A percentile compares a stretch with the other conserved stretches of the same genome.
phyloP scores from a whole-genome alignment of 1,140 invertebrate species.

The Panagrolaimus sp. region DNA sequence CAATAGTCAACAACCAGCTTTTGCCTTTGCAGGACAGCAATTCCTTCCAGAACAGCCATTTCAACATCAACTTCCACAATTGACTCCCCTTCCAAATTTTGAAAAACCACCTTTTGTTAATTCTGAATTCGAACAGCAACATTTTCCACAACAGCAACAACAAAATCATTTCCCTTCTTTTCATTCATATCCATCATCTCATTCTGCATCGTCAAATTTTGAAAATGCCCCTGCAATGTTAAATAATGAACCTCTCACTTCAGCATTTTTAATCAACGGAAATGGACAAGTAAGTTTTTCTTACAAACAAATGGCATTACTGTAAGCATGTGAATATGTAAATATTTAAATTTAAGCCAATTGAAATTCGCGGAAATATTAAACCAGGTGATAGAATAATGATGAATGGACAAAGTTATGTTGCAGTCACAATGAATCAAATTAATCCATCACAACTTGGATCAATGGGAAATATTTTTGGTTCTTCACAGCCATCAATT shows the following conservation, averaged over 20 bases:
- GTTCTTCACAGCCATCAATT: not conserved
- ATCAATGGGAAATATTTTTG: not conserved
- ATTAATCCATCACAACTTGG: not conserved
- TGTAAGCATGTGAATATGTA: no score
- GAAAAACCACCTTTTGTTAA: not conserved
- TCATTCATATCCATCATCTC: no score
- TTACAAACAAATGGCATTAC: not conserved
- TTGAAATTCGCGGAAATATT: conserved; percentile 17
- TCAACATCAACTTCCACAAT: conserved; percentile 5
- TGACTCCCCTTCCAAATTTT: conserved; percentile 4
- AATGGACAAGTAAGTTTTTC: not conserved
- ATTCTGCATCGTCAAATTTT: no score
- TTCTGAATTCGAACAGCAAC: no score
- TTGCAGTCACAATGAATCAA: conserved; percentile 24
- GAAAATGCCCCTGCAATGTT: no score
- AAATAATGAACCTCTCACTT: no score
- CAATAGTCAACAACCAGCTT: not conserved
- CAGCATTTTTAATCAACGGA: no score
- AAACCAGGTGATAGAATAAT: conserved; percentile 12
- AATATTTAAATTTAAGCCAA: conserved; percentile 2
- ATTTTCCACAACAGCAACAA: no score
- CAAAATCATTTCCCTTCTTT: no score
- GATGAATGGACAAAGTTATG: conserved; percentile 21
- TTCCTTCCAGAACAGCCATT: not conserved
- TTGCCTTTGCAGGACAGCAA: not conserved